Conservation (phyloP, 2,888 invertebrate species). For the Drosophila neoperkinsi region DNA sequence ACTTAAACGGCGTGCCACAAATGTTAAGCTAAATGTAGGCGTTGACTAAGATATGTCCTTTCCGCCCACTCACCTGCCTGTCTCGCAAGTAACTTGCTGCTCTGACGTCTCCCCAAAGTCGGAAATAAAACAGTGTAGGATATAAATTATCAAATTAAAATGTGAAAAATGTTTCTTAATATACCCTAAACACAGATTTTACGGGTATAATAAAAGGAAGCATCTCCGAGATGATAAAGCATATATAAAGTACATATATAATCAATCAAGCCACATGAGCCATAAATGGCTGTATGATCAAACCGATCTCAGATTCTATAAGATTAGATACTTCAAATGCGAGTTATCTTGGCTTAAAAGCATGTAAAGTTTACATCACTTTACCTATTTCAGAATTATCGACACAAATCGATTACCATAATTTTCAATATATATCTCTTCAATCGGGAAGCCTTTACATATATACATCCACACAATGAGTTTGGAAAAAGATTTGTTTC, state of each 20-base stretch:
- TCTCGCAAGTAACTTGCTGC: neutral
- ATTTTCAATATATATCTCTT: neutral
- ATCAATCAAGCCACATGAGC: neutral
- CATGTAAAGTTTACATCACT: neutral
- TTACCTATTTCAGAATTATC: neutral
- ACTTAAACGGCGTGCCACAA: slow-evolving; percentile 19
- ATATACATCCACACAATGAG: neutral
- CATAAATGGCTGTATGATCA: neutral
- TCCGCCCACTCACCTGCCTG: neutral
- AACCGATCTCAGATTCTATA: neutral
- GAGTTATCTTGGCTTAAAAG: neutral
- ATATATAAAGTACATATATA: neutral
- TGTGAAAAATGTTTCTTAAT: neutral
- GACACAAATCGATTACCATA: neutral
- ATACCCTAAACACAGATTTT: neutral
- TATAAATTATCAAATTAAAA: slow-evolving; percentile 44
- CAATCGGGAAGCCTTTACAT: too few species aligned
- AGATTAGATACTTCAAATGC: accelerated
- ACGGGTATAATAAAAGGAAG: neutral
- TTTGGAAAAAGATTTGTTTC: neutral
- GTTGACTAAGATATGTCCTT: neutral
- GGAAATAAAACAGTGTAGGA: neutral
- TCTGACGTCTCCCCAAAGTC: slow-evolving; percentile 9
- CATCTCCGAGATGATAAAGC: neutral
- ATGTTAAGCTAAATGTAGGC: slow-evolving; percentile 12